Evolutionary conservation across 2,888 invertebrate genomes (phyloP).

Genomic region (Hymenopus coronatus): DNA sequence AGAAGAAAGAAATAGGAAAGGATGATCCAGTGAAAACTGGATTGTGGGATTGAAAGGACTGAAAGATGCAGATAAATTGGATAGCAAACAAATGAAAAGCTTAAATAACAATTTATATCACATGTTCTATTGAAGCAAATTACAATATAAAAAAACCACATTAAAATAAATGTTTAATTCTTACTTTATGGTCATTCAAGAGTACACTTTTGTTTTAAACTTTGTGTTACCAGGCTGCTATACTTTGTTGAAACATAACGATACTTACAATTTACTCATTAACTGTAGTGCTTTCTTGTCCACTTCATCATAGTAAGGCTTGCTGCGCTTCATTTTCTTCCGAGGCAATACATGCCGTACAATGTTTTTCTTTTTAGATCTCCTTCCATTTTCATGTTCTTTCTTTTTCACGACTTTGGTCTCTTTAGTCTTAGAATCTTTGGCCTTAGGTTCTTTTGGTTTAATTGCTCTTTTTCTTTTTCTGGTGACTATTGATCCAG

Average conservation of each 20-base stretch:
- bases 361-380: conserved; percentile 13
- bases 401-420: not conserved
- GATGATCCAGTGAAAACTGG: no score
- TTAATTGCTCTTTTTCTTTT: not conserved
- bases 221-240: not conserved
- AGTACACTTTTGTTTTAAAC: no score
- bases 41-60: no score
- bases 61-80: no score
- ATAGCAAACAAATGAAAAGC: no score
- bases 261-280: conserved; percentile 52
- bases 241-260: not conserved
- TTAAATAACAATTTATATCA: no score
- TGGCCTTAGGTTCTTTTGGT: not conserved
- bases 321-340: conserved; percentile 24
- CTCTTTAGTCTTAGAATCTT: not conserved
- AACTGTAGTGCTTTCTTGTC: conserved; percentile 62
- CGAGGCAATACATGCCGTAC: conserved; percentile 25
- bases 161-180: no score
- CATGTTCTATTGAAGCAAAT: no score
- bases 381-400: not conserved
- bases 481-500: not conserved
- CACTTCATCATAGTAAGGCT: conserved; percentile 56
- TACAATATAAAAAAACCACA: no score
- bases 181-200: no score
- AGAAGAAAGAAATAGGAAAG: no score